These are phyloP conservation scores for Venturia canescens DNA, from an alignment of 1,140 invertebrate species.

Conservation along the genomic window DNA sequence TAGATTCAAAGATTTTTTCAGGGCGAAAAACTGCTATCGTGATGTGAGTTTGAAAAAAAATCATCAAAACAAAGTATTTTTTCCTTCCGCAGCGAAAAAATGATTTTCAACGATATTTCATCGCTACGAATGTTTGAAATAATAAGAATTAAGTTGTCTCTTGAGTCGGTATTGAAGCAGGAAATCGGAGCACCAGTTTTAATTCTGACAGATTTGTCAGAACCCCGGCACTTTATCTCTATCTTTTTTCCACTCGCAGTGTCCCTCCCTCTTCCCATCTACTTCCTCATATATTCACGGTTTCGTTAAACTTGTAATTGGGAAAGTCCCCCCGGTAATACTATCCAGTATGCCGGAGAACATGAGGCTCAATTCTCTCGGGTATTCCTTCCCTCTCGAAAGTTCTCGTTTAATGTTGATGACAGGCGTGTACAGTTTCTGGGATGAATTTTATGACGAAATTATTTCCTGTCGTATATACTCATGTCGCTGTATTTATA, in stretches of 20 bases:
- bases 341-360: not conserved
- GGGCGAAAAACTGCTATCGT: too few relatives aligned
- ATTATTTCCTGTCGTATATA: not conserved
- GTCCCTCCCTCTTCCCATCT: not conserved
- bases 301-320: slow-evolving; percentile 22
- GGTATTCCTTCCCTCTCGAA: not conserved
- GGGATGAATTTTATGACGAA: slow-evolving; percentile 11
- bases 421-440: not conserved
- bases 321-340: slow-evolving; percentile 18
- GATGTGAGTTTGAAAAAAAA: too few relatives aligned
- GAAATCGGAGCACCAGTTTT: not conserved
- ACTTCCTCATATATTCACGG: not conserved
- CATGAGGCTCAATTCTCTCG: slow-evolving; percentile 17
- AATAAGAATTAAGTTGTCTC: too few relatives aligned
- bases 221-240: not conserved
- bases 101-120: too few relatives aligned
- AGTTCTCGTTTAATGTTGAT: slow-evolving; percentile 9
- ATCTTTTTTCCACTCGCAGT: not conserved
- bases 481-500: not conserved
- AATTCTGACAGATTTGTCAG: not conserved
- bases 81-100: too few relatives aligned
- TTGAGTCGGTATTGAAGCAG: not conserved
- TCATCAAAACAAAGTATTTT: too few relatives aligned
- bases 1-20: too few relatives aligned
- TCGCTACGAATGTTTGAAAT: too few relatives aligned